Evolutionary conservation across 2,888 invertebrate genomes (phyloP), one percentile per base, ranked within the genome.

Genomic region (Ceramica pisi): DNA sequence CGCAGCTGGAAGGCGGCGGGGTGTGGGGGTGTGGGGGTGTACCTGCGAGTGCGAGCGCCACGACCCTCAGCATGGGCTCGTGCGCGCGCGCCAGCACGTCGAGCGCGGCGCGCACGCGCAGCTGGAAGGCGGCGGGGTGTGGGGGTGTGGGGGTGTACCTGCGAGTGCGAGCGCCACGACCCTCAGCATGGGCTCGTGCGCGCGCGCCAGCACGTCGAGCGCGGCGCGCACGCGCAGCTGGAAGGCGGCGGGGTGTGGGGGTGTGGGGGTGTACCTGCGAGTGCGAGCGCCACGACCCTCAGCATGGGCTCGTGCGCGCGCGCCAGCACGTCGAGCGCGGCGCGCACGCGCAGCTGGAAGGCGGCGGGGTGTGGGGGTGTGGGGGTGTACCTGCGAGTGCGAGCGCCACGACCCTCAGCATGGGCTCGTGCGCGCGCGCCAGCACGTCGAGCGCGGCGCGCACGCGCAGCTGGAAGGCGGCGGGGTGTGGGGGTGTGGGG

Each of bases 1-100:
- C 98, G 97, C 86, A 99, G 96, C 93, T 98, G 98, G 94, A 99
- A 99, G 67, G 98, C 97, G 61, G 98, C 98, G 70, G n/a, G n/a
- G n/a, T n/a, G n/a, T n/a, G n/a, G n/a, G n/a, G n/a, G n/a, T n/a
- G n/a, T n/a, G 12, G n/a, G 14, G 9, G 0, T 1, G 41, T 62
- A 76, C 71, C 98, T 96, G 92, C 92, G 48, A 98, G 93, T 16
- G 98, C 98, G 26, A 97, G 96, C 81, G 93, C 94, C 21, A 92
- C 94, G 53, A 95, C 93, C 66, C 94, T 90, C 79, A 94, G 90
- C 87, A 86, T 84, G 57, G 94, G 93, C 78, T 92, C 91, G 59
- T 81, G 87, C 57, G 98, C 98, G 81, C 97, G 97, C 80, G 98
- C 98, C 71, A 99, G 96, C 87, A 99, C 98, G 87, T 98, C 98